Evolutionary conservation across 2,113 vertebrate species (phyloP).

Genomic region (Perca schrenkii): DNA sequence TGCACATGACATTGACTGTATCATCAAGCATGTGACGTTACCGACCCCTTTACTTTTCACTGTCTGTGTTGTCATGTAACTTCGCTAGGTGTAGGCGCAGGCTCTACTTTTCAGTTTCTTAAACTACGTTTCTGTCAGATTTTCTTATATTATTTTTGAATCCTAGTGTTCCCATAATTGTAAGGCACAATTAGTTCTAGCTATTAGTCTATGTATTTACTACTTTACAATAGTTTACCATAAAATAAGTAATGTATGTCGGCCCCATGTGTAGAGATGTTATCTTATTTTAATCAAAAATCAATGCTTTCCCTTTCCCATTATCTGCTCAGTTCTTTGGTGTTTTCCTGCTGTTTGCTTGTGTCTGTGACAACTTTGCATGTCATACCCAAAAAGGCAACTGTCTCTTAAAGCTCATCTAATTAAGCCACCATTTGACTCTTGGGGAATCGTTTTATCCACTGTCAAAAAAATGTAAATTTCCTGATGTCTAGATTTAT

Average conservation of each 20-base stretch:
- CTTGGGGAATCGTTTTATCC: not conserved
- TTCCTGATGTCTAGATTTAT: not conserved
- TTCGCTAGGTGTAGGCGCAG: not conserved
- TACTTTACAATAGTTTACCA: not conserved
- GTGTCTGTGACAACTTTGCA: not conserved
- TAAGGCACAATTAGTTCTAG: not conserved
- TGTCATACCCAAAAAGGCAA: not conserved
- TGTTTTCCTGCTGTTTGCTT: not conserved
- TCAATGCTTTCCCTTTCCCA: not conserved
- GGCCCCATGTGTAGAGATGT: not conserved
- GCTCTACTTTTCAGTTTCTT: not conserved
- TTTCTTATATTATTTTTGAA: not conserved
- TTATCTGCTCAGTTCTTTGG: not conserved
- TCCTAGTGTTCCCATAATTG: not conserved
- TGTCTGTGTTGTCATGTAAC: not conserved
- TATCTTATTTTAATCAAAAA: not conserved
- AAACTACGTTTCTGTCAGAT: not conserved
- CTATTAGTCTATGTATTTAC: not conserved
- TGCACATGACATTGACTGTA: not conserved
- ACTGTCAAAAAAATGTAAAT: not conserved
- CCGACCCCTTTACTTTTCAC: not conserved
- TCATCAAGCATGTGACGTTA: not conserved
- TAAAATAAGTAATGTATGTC: not conserved
- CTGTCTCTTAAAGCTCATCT: conserved; percentile 6
- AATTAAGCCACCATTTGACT: not conserved